Percentiles rank a stretch among this genome's conserved stretches.
phyloP scores from a whole-genome alignment of 1,140 invertebrate species.

The Pteromalus puparum region DNA sequence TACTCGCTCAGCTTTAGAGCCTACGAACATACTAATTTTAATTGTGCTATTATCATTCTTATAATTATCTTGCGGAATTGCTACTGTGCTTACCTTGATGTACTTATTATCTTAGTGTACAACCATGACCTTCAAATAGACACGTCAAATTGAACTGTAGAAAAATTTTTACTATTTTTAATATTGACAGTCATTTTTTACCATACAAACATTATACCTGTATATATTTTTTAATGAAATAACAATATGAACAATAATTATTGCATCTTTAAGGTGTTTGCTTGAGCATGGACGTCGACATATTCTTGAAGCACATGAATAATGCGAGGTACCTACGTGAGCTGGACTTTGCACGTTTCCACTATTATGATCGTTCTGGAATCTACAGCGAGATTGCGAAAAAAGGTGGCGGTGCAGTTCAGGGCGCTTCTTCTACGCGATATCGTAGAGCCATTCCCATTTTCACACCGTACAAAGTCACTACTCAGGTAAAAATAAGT shows the following conservation, averaged over 20 bases:
- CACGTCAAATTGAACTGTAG: no score
- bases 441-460: slow-evolving; percentile 86
- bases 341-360: slow-evolving; percentile 88
- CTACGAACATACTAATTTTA: no score
- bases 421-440: slow-evolving; percentile 85
- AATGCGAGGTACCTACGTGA: slow-evolving; percentile 89
- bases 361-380: slow-evolving; percentile 84
- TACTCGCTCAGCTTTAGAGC: no score
- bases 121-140: no score
- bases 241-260: not conserved
- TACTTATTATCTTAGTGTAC: no score
- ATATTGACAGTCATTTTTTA: no score
- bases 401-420: slow-evolving; percentile 80
- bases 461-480: slow-evolving; percentile 84
- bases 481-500: slow-evolving; percentile 78
- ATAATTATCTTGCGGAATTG: no score
- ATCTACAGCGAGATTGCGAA: slow-evolving; percentile 80
- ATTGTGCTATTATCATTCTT: no score
- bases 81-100: no score
- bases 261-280: slow-evolving; percentile 79
- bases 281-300: slow-evolving; percentile 87
- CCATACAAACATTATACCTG: no score
- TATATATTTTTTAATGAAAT: no score
- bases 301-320: slow-evolving; percentile 89
- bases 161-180: no score